Evolutionary conservation across 92 coral and sea anemone genomes (phyloP).

Genomic region (Ricordea florida): DNA sequence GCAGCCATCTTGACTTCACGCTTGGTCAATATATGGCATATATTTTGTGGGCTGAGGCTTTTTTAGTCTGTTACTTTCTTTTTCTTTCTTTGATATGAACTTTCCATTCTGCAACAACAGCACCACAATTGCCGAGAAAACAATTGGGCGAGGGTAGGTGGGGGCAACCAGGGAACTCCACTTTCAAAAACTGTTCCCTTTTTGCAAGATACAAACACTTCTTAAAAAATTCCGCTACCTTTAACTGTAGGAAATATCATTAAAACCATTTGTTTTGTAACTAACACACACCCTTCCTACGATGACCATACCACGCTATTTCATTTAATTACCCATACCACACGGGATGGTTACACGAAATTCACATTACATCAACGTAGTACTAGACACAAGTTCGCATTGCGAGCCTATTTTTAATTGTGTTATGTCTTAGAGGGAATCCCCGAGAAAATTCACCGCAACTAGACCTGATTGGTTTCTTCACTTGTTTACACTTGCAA

Average conservation of each 20-base stretch:
- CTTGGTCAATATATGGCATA: too few relatives aligned
- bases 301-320: not conserved
- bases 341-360: not conserved
- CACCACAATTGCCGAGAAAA: not conserved
- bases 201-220: not conserved
- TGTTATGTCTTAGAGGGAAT: too few relatives aligned
- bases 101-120: not conserved
- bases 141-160: not conserved
- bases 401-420: not conserved
- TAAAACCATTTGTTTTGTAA: not conserved
- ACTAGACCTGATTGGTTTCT: too few relatives aligned
- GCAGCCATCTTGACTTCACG: too few relatives aligned
- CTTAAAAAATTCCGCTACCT: not conserved
- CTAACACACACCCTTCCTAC: not conserved
- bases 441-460: too few relatives aligned
- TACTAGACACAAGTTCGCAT: not conserved
- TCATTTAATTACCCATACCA: not conserved
- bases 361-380: not conserved
- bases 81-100: too few relatives aligned
- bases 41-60: too few relatives aligned
- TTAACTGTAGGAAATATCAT: not conserved
- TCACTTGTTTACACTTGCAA: too few relatives aligned
- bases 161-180: constrained; percentile 6
- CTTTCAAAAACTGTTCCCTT: not conserved
- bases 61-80: too few relatives aligned